Evolutionary conservation across 1,140 invertebrate genomes (phyloP).

Genomic region (Rhagoletis zephyria): DNA sequence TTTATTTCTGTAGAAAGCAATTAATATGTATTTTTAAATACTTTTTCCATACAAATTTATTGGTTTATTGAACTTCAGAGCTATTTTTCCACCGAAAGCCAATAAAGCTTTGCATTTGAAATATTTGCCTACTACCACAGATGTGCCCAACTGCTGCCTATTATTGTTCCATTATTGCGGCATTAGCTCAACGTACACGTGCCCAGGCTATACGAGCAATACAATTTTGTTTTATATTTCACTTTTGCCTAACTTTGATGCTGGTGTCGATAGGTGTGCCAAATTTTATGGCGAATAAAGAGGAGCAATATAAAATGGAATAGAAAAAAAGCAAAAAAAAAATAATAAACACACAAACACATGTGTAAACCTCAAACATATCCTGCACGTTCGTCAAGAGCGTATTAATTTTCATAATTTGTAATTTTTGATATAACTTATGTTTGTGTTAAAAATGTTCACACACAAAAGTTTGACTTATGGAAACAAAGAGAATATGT

Average conservation of each 20-base stretch:
- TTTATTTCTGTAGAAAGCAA: background rate
- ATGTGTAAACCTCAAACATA: too few relatives aligned
- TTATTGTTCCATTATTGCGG: background rate
- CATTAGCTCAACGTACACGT: background rate
- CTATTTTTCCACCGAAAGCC: conserved; percentile 7
- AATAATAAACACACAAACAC: too few relatives aligned
- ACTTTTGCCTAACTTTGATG: too few relatives aligned
- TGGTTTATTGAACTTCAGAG: background rate
- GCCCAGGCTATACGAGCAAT: too few relatives aligned
- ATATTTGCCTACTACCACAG: background rate
- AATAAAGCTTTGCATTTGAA: conserved; percentile 35
- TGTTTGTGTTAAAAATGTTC: too few relatives aligned
- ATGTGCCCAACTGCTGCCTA: background rate
- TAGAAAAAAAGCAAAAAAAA: too few relatives aligned
- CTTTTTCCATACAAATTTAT: background rate
- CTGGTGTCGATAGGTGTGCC: background rate
- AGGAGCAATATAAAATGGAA: background rate
- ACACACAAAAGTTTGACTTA: too few relatives aligned
- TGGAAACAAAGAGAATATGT: too few relatives aligned
- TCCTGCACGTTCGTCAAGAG: too few relatives aligned
- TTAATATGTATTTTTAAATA: background rate
- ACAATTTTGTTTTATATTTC: too few relatives aligned
- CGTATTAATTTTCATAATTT: too few relatives aligned
- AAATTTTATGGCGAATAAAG: background rate
- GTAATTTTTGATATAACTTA: too few relatives aligned